phyloP scores from a whole-genome alignment of 2,113 vertebrate species.

The Gymnarchus niloticus region DNA sequence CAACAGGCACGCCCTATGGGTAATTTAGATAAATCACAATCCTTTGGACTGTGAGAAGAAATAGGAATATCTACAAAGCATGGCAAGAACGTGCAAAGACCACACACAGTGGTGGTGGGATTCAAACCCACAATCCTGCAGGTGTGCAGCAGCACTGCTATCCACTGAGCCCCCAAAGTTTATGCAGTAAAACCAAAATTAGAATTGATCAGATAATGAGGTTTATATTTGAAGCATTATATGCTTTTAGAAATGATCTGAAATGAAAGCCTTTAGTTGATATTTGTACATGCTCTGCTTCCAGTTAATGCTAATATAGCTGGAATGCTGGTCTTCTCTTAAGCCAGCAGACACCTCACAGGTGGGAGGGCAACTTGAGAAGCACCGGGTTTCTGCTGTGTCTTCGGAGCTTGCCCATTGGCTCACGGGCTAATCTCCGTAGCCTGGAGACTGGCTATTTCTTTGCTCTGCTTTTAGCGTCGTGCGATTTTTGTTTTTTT shows the following conservation, averaged over 20 bases:
- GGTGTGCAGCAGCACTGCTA: too few species aligned
- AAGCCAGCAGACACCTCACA: neutral
- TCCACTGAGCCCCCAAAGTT: too few species aligned
- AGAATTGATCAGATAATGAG: neutral
- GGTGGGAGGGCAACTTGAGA: neutral
- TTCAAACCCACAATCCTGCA: too few species aligned
- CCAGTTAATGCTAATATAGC: neutral
- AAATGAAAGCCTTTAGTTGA: neutral
- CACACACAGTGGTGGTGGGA: too few species aligned
- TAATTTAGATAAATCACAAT: too few species aligned
- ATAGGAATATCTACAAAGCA: too few species aligned
- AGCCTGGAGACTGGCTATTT: neutral
- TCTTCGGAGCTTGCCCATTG: neutral
- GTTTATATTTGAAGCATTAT: neutral
- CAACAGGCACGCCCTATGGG: too few species aligned
- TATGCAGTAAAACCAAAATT: neutral
- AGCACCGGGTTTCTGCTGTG: neutral
- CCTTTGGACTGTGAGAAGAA: too few species aligned
- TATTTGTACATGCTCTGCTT: neutral
- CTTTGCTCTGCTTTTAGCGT: neutral
- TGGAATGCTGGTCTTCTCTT: neutral
- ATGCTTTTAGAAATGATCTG: neutral
- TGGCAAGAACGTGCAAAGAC: too few species aligned
- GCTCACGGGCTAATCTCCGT: neutral
- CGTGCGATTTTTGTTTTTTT: neutral